Evolutionary conservation across 37 sponge, comb jelly and placozoan genomes (phyloP), one percentile per base, ranked within the genome.

Genomic region (Halichondria panicea): DNA sequence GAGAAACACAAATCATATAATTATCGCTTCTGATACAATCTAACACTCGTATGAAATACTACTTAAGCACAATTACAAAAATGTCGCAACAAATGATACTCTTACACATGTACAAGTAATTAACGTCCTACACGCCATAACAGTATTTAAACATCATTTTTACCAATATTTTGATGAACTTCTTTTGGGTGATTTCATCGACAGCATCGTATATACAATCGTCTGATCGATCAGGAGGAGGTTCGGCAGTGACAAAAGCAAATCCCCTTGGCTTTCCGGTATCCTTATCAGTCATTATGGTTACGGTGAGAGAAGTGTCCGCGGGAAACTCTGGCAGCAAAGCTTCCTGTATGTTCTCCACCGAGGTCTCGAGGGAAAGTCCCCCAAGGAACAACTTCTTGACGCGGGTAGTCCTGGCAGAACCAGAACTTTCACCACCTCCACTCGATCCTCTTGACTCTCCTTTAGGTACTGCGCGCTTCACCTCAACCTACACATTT

Each of bases 301-400:
- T 28, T 1, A 76, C 59, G 27, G 67, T 69, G 4, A 38, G 7
- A 1, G 68, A 42, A 43, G n/a, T 18, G 5, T 82, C 88, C 65
- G 37, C 52, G 31, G 63, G 70, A n/a, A n/a, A n/a, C n/a, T n/a
- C n/a, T n/a, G n/a, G n/a, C 25, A 31, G 63, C 31, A 81, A 24
- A 36, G 70, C 71, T 31, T 76, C 82, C 32, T 13, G 22, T 18
- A 81, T 69, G 33, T 81, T 77, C 36, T 76, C 77, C 38, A 64
- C 65, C 0, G 73, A 66, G 4, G 88, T 88, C 4, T 76, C 78
- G 5, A 60, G 77, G 32, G 63, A 45, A 8, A 88, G 82, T 25
- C 88, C 88, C 28, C 88, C 88, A 41, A 88, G 81, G 24, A 88
- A 88, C 58, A 88, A 72, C 68, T 84, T 84, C 65, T 70, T 77